Percentiles rank a stretch among this genome's conserved stretches.
phyloP scores from a whole-genome alignment of 2,113 vertebrate genomes.

The Ahaetulla prasina region DNA sequence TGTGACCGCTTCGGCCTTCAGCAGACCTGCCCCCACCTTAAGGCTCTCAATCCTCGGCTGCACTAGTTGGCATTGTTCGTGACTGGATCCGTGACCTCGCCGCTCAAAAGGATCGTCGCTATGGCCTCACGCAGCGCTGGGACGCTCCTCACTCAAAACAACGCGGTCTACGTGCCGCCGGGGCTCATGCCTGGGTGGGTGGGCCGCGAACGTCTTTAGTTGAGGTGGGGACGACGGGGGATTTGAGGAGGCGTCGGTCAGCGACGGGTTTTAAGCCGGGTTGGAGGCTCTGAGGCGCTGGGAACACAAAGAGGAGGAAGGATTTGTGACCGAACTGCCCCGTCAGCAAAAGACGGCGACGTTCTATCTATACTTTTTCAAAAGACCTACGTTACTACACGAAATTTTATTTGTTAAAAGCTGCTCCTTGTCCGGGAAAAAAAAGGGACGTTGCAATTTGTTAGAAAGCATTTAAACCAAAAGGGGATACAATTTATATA shows the following conservation, averaged over 20 bases:
- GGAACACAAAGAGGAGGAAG: background rate
- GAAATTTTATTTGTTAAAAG: background rate
- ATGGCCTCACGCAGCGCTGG: constrained; percentile 62
- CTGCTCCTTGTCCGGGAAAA: too few species aligned
- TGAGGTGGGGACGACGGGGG: background rate
- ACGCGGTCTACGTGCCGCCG: constrained; percentile 54
- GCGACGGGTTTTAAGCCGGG: background rate
- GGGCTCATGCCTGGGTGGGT: constrained; percentile 64
- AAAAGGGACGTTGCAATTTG: background rate
- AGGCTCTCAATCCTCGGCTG: background rate
- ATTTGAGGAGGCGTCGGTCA: background rate
- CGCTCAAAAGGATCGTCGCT: background rate
- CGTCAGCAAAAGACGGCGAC: background rate
- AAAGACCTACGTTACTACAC: background rate
- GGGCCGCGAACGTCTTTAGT: background rate
- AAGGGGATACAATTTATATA: too few species aligned
- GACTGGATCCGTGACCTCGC: background rate
- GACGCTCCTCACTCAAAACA: constrained; percentile 53
- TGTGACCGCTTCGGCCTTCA: constrained; percentile 8
- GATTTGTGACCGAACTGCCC: background rate
- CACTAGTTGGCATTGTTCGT: background rate
- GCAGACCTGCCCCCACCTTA: background rate
- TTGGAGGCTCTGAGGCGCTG: background rate
- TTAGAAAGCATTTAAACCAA: background rate
- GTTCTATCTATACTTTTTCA: background rate